Conservation (phyloP, 64 coral and sea anemone genomes). For the Montipora cactus region DNA sequence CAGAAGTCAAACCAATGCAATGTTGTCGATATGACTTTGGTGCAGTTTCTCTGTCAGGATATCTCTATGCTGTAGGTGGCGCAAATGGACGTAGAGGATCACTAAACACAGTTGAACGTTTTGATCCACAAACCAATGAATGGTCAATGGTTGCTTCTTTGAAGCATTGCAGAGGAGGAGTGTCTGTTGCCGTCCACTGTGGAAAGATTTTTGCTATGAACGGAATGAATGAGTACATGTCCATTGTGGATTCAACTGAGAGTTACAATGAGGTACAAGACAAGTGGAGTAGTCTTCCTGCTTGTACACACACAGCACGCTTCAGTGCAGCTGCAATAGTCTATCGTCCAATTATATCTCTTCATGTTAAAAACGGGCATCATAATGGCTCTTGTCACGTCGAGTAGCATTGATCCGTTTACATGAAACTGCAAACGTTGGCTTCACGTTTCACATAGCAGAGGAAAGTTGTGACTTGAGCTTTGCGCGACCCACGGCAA, state of each 20-base stretch:
- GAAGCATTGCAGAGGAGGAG: constrained; percentile 90
- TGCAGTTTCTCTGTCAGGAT: constrained; percentile 84
- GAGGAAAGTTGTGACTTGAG: too few relatives aligned
- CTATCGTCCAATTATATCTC: constrained; percentile 23
- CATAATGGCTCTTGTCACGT: neutral
- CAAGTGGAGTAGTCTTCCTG: constrained; percentile 75
- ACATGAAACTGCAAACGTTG: too few relatives aligned
- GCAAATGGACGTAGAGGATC: constrained; percentile 92
- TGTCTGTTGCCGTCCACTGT: constrained; percentile 89
- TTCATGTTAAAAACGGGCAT: neutral
- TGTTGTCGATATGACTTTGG: constrained; percentile 93
- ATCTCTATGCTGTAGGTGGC: constrained; percentile 91
- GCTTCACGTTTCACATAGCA: too few relatives aligned
- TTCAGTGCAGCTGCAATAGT: constrained; percentile 93
- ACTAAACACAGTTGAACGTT: constrained; percentile 90
- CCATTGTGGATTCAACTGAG: constrained; percentile 91
- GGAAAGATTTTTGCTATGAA: constrained; percentile 99
- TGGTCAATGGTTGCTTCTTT: constrained; percentile 91
- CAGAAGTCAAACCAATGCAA: constrained; percentile 82
- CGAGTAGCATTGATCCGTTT: neutral
- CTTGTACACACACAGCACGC: constrained; percentile 88
- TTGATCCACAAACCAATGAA: constrained; percentile 72
- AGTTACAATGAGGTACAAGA: constrained; percentile 93
- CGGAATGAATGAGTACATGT: constrained; percentile 99
- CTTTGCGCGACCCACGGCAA: too few relatives aligned